A percentile compares a stretch with the other conserved stretches of the same genome.
Conservation (phyloP, 2,113 vertebrate species). For the Pteronura brasiliensis region DNA sequence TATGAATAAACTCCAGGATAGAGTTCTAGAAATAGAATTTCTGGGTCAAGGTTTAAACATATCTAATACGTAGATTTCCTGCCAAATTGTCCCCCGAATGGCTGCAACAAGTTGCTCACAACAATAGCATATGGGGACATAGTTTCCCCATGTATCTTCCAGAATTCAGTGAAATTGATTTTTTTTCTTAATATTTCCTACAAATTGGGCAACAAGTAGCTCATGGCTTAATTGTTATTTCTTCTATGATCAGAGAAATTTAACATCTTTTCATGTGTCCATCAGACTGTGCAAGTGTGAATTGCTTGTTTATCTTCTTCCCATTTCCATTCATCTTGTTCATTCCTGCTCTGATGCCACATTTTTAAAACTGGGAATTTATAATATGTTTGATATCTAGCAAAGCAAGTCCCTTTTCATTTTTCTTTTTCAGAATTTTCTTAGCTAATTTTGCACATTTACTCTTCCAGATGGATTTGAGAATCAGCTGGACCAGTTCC, state of each 20-base stretch:
- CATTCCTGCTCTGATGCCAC: neutral
- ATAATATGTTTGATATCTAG: neutral
- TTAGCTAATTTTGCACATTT: neutral
- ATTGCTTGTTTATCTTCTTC: neutral
- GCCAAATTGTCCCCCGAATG: neutral
- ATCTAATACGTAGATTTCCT: neutral
- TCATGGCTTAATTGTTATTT: neutral
- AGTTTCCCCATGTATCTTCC: neutral
- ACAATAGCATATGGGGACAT: neutral
- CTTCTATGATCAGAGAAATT: neutral
- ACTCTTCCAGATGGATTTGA: constrained; percentile 9
- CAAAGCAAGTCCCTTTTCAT: neutral
- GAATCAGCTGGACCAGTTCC: neutral
- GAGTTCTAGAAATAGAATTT: neutral
- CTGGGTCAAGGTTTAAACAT: neutral
- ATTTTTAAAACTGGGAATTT: neutral
- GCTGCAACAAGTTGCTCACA: neutral
- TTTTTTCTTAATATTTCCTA: neutral
- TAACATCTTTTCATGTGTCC: neutral
- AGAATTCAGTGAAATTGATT: neutral
- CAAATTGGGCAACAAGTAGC: neutral
- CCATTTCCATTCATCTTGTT: neutral
- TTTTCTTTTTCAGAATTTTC: neutral
- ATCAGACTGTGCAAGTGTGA: neutral
- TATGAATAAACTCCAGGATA: neutral